Conservation (phyloP, 2,888 invertebrate genomes). For the Sinohyriopsis cumingii region DNA sequence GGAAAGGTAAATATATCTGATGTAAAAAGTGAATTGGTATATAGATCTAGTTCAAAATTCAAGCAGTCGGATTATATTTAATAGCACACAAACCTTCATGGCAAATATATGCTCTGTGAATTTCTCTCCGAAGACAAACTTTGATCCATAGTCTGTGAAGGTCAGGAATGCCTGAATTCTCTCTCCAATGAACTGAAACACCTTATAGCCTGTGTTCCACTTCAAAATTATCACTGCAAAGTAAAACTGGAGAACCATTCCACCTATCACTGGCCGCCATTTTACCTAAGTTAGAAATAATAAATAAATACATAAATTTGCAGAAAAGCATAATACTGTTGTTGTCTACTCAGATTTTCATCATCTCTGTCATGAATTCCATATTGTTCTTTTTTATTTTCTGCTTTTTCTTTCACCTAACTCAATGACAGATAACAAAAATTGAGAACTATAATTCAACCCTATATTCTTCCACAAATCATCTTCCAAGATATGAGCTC, state of each 20-base stretch:
- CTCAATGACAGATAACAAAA: background rate
- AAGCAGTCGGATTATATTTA: background rate
- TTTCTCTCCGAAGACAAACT: slow-evolving; percentile 84
- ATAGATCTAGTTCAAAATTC: background rate
- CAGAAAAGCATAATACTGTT: background rate
- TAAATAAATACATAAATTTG: background rate
- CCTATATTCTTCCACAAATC: no score
- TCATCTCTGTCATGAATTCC: background rate
- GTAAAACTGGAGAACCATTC: slow-evolving; percentile 86
- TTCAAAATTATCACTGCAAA: slow-evolving; percentile 89
- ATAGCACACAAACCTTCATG: slow-evolving; percentile 81
- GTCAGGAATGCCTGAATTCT: slow-evolving; percentile 84
- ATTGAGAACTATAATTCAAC: no score
- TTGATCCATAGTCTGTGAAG: slow-evolving; percentile 85
- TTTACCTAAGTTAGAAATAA: slow-evolving; percentile 62
- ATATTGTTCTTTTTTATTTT: background rate
- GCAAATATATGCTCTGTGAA: slow-evolving; percentile 80
- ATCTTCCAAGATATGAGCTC: no score
- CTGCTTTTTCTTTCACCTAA: background rate
- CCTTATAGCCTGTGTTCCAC: slow-evolving; percentile 84
- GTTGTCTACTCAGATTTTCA: background rate
- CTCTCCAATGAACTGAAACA: slow-evolving; percentile 80
- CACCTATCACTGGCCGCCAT: slow-evolving; percentile 86
- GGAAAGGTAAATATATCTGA: no score
- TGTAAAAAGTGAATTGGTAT: background rate